Evolutionary conservation across 1,140 invertebrate genomes (phyloP).

Genomic region (Venustaconcha ellipsiformis): DNA sequence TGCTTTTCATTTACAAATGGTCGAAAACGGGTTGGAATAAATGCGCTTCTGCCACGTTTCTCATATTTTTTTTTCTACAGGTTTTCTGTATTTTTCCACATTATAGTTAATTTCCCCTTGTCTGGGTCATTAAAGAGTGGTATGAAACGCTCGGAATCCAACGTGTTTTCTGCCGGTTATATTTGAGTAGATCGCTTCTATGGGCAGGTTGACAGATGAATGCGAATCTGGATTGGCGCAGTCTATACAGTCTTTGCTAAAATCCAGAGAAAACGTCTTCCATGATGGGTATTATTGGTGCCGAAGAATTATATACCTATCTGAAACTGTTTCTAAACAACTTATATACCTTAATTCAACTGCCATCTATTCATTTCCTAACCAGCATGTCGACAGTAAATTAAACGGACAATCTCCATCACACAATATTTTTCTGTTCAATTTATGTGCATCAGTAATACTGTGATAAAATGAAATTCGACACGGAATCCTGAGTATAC

Average conservation of each 20-base stretch:
- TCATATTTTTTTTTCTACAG: background rate
- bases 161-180: background rate
- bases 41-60: background rate
- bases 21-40: background rate
- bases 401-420: slow-evolving; percentile 4
- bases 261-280: background rate
- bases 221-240: too few relatives aligned
- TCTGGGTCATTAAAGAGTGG: background rate
- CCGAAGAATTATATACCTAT: too few relatives aligned
- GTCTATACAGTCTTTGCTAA: too few relatives aligned
- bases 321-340: too few relatives aligned
- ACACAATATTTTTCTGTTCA: background rate
- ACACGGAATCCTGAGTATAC: background rate
- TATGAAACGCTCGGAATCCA: background rate
- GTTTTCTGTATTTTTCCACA: background rate
- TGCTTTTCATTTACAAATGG: background rate
- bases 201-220: slow-evolving; percentile 1
- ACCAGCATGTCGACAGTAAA: background rate
- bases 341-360: too few relatives aligned
- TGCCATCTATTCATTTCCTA: too few relatives aligned
- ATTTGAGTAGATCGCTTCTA: background rate
- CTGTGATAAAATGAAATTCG: background rate
- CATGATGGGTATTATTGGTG: background rate
- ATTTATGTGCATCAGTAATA: background rate
- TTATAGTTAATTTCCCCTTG: background rate